phyloP scores from a whole-genome alignment of 2,797 vertebrate species.

The Pogoniulus pusillus region DNA sequence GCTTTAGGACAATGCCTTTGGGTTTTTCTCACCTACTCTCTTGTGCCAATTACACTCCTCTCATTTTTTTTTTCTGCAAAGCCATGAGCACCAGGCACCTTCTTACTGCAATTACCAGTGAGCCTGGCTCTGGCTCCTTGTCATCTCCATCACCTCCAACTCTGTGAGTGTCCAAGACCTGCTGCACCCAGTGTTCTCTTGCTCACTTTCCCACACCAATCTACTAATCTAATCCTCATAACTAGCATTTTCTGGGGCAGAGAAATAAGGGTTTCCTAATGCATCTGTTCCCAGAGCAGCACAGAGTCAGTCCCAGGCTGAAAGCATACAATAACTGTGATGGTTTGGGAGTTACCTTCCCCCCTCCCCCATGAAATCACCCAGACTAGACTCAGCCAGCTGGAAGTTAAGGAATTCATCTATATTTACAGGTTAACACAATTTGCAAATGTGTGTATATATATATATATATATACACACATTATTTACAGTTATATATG shows the following conservation, averaged over 20 bases:
- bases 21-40: background rate
- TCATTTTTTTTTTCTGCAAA: background rate
- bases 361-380: no score
- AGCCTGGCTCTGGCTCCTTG: background rate
- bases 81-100: background rate
- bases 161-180: background rate
- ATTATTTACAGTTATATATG: no score
- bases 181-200: background rate
- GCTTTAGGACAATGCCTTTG: background rate
- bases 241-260: background rate
- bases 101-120: background rate
- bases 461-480: no score
- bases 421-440: no score
- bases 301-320: background rate
- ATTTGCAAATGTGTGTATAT: no score
- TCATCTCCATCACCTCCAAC: background rate
- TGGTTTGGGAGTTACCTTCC: no score
- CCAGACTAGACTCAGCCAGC: no score
- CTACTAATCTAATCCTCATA: background rate
- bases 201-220: background rate
- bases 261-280: background rate
- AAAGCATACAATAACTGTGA: no score
- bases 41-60: background rate
- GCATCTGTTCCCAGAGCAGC: background rate
- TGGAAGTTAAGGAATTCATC: no score